Percentiles rank a stretch among this genome's conserved stretches.
Evolutionary conservation across 2,113 vertebrate species (phyloP).

Genomic region (Myrmecophaga tridactyla): DNA sequence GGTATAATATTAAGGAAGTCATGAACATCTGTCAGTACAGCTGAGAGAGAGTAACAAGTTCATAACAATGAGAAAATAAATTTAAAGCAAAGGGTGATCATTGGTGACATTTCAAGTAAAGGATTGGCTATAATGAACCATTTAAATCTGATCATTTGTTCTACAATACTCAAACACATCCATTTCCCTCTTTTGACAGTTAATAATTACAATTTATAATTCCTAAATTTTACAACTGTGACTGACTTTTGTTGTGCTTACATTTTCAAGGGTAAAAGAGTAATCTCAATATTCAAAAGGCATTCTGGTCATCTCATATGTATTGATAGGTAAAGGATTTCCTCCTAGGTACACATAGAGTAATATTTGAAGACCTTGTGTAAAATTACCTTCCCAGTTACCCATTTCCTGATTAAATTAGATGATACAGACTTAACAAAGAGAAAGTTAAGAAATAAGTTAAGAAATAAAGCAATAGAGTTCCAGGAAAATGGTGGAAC

Average conservation of each 20-base stretch:
- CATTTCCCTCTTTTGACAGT: neutral
- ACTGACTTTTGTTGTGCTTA: neutral
- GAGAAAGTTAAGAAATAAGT: neutral
- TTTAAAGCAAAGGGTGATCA: neutral
- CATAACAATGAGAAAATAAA: constrained; percentile 42
- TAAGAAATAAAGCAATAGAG: no score
- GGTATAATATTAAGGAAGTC: constrained; percentile 25
- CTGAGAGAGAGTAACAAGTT: constrained; percentile 58
- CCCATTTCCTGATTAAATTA: neutral
- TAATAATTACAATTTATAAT: neutral
- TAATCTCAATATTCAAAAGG: neutral
- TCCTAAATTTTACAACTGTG: neutral
- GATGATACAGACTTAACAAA: neutral
- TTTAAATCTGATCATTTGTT: neutral
- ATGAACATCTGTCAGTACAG: constrained; percentile 68
- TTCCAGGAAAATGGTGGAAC: no score
- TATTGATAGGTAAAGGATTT: neutral
- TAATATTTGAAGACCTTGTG: neutral
- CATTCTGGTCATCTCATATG: neutral
- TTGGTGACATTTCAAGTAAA: constrained; percentile 3
- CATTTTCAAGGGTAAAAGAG: neutral
- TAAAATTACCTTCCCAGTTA: neutral
- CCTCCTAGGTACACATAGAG: neutral
- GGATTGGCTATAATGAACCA: neutral
- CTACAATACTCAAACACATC: neutral